Base-by-base conservation (phyloP, 2,797 vertebrate species). In the Oryzias sinensis region DNA sequence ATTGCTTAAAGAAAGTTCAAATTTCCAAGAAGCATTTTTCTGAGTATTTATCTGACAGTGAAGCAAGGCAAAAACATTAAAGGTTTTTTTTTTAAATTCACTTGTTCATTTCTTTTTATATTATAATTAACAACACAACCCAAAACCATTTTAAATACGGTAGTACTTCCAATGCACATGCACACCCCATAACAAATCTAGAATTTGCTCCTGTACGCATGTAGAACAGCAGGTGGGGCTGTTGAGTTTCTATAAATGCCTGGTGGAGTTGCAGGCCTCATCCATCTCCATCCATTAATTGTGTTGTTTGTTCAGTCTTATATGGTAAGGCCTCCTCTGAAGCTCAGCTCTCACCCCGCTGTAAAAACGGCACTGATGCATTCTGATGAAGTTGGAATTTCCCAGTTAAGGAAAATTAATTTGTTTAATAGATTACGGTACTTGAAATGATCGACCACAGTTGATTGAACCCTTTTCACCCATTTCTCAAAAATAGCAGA, bases 171-270 rank as follows among this genome's bases (percentile, higher is more conserved):
- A 13, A 2, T 42, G 18, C 17, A 1, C 18, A 3, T 46, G 2
- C 9, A 18, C 20, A 6, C 17, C 3, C 4, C 22, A 40, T 3
- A 41, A 41, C 1, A 18, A 20, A 29, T 20, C 4, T 5, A 18
- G 22, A 20, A 47, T 13, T 6, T 46, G 15, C 1, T 57, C 14
- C 17, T 4, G 5, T 45, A 14, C 57, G 59, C 14, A 33, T 29
- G 1, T 17, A 0, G 17, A 77, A 65, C 90, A 89, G 81, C 90
- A 93, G 93, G 81, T 93, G 93, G 93, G 76, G 88, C 81, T 92
- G 80, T 93, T 90, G 93, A 74, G 80, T 87, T 89, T 91, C 43
- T 66, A 51, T 13, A 79, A 56, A 17, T 55, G 17, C 20, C 55
- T 44, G n/a, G 40, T 14, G 33, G 54, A 6, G 20, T 49, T 52